Evolutionary conservation across 2,797 vertebrate genomes (phyloP).

Genomic region (Sebastes cheni): DNA sequence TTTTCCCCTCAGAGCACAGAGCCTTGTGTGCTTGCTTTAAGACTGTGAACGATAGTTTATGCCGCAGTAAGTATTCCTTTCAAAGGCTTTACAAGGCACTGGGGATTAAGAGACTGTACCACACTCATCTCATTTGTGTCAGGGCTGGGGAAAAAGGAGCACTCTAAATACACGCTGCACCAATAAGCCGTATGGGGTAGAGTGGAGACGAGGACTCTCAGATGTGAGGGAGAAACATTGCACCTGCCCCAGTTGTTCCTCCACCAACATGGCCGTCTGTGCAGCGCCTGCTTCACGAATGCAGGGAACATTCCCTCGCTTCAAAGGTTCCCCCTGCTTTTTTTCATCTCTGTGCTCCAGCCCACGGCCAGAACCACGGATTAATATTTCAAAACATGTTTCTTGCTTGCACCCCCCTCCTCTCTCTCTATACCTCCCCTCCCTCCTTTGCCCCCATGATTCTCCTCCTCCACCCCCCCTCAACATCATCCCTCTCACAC

Average conservation of each 20-base stretch:
- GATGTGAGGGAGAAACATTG: slow-evolving; percentile 43
- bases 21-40: slow-evolving; percentile 55
- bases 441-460: slow-evolving; percentile 51
- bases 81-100: slow-evolving; percentile 77
- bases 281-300: slow-evolving; percentile 58
- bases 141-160: slow-evolving; percentile 62
- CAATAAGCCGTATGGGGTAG: slow-evolving; percentile 47
- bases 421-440: slow-evolving; percentile 24
- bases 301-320: slow-evolving; percentile 77
- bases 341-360: slow-evolving; percentile 79
- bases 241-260: slow-evolving; percentile 73
- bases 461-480: not conserved
- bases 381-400: slow-evolving; percentile 84
- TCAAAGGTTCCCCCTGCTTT: slow-evolving; percentile 78
- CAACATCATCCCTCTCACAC: slow-evolving; percentile 66
- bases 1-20: slow-evolving; percentile 41
- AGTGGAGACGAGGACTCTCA: slow-evolving; percentile 57
- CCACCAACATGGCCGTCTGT: slow-evolving; percentile 76
- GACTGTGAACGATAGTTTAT: slow-evolving; percentile 73
- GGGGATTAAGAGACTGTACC: slow-evolving; percentile 74
- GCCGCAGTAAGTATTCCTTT: slow-evolving; percentile 76
- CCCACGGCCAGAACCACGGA: slow-evolving; percentile 83
- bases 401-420: slow-evolving; percentile 60
- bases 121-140: slow-evolving; percentile 77
- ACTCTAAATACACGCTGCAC: slow-evolving; percentile 68